A percentile compares a stretch with the other conserved stretches of the same genome.
These are phyloP conservation scores for Archips crataeganus DNA, from an alignment of 2,888 invertebrate genomes.

Conservation along the genomic window DNA sequence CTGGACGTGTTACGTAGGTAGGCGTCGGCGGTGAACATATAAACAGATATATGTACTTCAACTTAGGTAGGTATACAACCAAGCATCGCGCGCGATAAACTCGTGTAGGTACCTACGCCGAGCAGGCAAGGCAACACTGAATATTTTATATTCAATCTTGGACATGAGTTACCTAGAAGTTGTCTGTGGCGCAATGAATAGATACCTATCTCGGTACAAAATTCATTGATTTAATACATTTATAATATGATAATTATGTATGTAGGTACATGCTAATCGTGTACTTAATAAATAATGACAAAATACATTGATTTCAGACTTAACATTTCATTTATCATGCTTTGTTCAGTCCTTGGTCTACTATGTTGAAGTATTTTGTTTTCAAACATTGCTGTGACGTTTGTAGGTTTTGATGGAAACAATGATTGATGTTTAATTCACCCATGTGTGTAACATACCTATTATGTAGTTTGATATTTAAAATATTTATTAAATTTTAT, in stretches of 20 bases:
- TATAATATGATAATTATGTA: not conserved
- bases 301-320: not conserved
- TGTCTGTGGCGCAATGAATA: conserved; percentile 18
- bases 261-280: too few relatives aligned
- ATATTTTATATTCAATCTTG: conserved; percentile 50
- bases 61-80: conserved; percentile 51
- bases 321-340: not conserved
- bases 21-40: conserved; percentile 71
- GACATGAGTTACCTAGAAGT: conserved; percentile 34
- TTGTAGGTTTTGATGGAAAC: not conserved
- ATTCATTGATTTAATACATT: not conserved
- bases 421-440: conserved; percentile 11
- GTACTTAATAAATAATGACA: too few relatives aligned
- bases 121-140: conserved; percentile 47
- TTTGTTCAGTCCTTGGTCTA: not conserved
- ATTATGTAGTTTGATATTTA: too few relatives aligned
- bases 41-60: conserved; percentile 59
- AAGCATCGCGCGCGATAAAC: conserved; percentile 62
- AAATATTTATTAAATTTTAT: too few relatives aligned
- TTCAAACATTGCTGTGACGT: conserved; percentile 11
- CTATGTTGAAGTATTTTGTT: conserved; percentile 1
- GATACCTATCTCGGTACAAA: not conserved
- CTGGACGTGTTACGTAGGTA: conserved; percentile 83
- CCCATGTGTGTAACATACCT: not conserved
- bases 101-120: conserved; percentile 47